Base-by-base conservation (phyloP, 2,888 invertebrate species). In the Polymixis lichenea region DNA sequence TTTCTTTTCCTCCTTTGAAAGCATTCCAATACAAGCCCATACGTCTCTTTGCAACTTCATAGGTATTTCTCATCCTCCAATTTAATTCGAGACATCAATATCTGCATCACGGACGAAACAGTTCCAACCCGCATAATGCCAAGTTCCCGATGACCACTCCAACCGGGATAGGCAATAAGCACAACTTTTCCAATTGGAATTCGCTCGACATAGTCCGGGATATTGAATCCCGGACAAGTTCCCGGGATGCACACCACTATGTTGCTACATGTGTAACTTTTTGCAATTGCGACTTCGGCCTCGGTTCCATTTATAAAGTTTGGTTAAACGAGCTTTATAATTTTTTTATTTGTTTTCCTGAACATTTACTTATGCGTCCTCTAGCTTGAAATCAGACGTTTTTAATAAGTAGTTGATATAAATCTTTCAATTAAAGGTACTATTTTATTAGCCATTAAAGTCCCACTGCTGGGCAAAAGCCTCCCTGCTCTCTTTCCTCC, bases 121-220 rank as follows among this genome's bases (percentile, higher is more conserved):
- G 77, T 38, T 74, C 13, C 68, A 43, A 60, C 38, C 61, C 56
- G 61, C 56, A 73, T 77, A 77, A 71, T 77, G 43, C 53, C 73
- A 62, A 66, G 55, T 70, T 74, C 43, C 25, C 73, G 74, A 56
- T 77, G 83, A 60, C 82, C 82, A 77, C 77, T 84, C 62, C 43
- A 74, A 49, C 65, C 81, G 68, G 85, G 69, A 65, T 64, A 74
- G 77, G 81, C 81, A 83, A 83, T 84, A 83, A 83, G 83, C 25
- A 62, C 73, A 88, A 88, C 87, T 91, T 91, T 91, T 89, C 87
- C 91, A 90, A 91, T 91, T 88, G 87, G 86, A 90, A 90, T 88
- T 89, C 86, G 86, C 83, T 83, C 80, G 74, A 87, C 85, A 80
- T 78, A 72, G 80, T 85, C 75, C 76, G 72, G 85, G 80, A 86